Conservation (phyloP, 2,797 vertebrate genomes). For the Falco concolor region DNA sequence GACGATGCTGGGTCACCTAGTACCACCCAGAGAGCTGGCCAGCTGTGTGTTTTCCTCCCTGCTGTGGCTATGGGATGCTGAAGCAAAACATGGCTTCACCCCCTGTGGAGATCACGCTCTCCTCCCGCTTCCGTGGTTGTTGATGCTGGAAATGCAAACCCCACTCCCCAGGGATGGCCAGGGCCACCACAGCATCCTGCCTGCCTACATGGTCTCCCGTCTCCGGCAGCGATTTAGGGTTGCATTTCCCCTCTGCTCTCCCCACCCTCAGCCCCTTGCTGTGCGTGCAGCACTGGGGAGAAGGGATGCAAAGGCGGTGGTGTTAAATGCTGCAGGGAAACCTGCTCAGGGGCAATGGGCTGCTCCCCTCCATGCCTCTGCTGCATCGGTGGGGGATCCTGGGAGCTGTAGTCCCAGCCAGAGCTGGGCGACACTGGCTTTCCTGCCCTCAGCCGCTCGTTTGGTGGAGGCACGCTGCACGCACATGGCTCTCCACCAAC, state of each 20-base stretch:
- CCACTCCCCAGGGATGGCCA: rapidly evolving
- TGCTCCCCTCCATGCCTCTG: neutral
- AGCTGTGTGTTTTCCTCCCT: neutral
- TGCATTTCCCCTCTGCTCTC: neutral
- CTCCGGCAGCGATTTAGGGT: rapidly evolving
- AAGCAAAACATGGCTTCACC: neutral
- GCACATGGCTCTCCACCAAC: neutral
- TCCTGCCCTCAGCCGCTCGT: neutral
- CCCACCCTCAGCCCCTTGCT: neutral
- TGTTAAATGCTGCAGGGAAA: neutral
- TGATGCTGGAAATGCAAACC: neutral
- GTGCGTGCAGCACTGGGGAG: rapidly evolving
- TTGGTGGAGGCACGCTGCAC: neutral
- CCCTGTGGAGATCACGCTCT: rapidly evolving
- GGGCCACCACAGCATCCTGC: neutral
- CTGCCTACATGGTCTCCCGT: rapidly evolving
- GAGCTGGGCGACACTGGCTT: neutral
- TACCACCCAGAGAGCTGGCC: neutral
- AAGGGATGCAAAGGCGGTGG: neutral
- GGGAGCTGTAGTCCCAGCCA: neutral
- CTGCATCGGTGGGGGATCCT: rapidly evolving
- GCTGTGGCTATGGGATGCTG: neutral
- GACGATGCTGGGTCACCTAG: neutral
- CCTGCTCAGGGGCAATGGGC: rapidly evolving
- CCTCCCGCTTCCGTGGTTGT: rapidly evolving